Conservation (phyloP, 2,113 vertebrate species). For the Hemibagrus wyckioides region DNA sequence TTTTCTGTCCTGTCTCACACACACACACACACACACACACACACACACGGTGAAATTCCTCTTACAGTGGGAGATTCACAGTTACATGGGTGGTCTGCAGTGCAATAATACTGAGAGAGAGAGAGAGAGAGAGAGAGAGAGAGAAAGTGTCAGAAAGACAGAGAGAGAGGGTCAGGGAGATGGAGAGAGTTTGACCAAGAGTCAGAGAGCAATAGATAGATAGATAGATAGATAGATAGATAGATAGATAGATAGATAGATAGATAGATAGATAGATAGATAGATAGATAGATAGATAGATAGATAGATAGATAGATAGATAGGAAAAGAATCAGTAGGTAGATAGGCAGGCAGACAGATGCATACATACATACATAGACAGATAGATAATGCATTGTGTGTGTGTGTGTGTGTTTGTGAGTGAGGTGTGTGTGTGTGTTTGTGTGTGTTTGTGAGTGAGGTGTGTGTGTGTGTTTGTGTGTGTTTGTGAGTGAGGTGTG, state of each 20-base stretch:
- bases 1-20: not conserved
- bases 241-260: not conserved
- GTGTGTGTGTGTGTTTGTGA: too few species aligned
- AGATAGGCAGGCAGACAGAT: too few species aligned
- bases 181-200: not conserved
- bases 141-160: not conserved
- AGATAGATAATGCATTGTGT: too few species aligned
- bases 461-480: too few species aligned
- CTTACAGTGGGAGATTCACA: slow-evolving; percentile 48
- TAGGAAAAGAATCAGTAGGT: not conserved
- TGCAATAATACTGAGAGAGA: slow-evolving; percentile 58
- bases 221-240: not conserved
- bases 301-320: not conserved
- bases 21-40: not conserved
- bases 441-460: too few species aligned
- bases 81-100: slow-evolving; percentile 72
- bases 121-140: not conserved
- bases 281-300: too few species aligned
- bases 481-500: not conserved
- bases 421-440: too few species aligned
- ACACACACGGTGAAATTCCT: slow-evolving; percentile 58
- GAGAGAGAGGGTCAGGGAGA: not conserved
- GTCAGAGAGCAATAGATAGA: not conserved
- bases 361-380: not conserved
- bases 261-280: not conserved